Evolutionary conservation across 2,888 invertebrate species (phyloP), one percentile per base, ranked within the genome.

Genomic region (Portevinia maculata): DNA sequence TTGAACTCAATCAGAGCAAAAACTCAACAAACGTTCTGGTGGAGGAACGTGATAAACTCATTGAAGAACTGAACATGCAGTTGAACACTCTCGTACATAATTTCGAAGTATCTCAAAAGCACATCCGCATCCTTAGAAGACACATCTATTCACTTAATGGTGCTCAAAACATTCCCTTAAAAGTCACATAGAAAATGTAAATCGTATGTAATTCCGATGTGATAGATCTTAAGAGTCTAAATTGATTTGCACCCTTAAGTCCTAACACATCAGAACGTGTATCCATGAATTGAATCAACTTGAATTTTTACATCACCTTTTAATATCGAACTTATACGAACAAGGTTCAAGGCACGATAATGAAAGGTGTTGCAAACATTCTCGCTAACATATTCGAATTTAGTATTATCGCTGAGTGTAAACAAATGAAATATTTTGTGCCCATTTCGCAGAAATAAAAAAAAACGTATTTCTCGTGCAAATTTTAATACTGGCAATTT

Each of bases 71-170:
- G 70, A 89, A 90, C 79, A 86, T 86, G 1, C 90, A 90, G 69
- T 84, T 91, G 1, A 88, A 89, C 39, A 88, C 87, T 6, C 79
- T 91, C 9, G 89, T 89, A 6, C 88, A 88, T 65, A 90, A 89
- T 57, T 91, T 90, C 44, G 90, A 90, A 74, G 88, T 89, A 4
- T 90, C 90, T 1, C 90, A 90, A 86, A 89, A 88, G 60, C 90
- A 90, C 71, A 90, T 91, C 37, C 87, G 89, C 2, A 87, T 88
- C 0, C 85, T 91, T 1, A 87, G 90, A 3, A 86, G 88, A 9
- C 90, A 90, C 69, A 89, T 91, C 55, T 88, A 89, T 57, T 86
- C 88, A 11, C 88, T 88, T 1, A 67, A 65, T 6, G 71, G 55
- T 24, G 55, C 9, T 24, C 30, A 67, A 15, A 11, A 3, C 8